Evolutionary conservation across 37 sponge, comb jelly and placozoan species (phyloP), one percentile per base, ranked within the genome.

Genomic region (Lycopodina hypogea): DNA sequence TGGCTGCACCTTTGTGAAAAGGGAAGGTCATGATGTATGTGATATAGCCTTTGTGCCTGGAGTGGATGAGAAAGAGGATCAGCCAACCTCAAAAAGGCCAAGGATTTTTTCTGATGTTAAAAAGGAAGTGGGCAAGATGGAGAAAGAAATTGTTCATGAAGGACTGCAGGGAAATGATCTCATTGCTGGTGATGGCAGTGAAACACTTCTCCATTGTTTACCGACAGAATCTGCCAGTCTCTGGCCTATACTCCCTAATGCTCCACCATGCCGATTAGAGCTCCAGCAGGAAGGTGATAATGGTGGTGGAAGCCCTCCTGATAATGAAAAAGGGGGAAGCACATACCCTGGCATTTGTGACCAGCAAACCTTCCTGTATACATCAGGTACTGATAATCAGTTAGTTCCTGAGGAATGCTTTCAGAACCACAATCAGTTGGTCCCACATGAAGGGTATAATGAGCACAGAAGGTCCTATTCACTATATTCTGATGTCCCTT

Each of bases 221-320:
- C 88, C 88, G 15, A 50, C 21, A 15, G 71, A 69, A 37, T 30
- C 66, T 72, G 82, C 82, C n/a, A 55, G 59, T 38, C 53, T 52
- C 24, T 76, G 76, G 45, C 35, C 72, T 18, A 39, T 61, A 11
- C 32, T 71, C 17, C 71, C 58, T 35, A 77, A 56, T 35, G 41
- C 56, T 52, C 58, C 53, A 12, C 72, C 35, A 9, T 76, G 82
- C 28, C 23, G 26, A 45, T 62, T 33, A n/a, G 56, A 52, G 29
- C 32, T 33, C 8, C 29, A 55, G 14, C 41, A 28, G 21, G 60
- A 58, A 23, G 26, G 22, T 72, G 45, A 35, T 15, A 39, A 79
- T 14, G 74, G 55, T 18, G 56, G 41, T 17, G 42, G 42, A 42
- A 26, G 34, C 37, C 42, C 41, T 53, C 74, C 74, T 24, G 56